Conservation (phyloP, 2,888 invertebrate species). For the Tinea semifulvella region DNA sequence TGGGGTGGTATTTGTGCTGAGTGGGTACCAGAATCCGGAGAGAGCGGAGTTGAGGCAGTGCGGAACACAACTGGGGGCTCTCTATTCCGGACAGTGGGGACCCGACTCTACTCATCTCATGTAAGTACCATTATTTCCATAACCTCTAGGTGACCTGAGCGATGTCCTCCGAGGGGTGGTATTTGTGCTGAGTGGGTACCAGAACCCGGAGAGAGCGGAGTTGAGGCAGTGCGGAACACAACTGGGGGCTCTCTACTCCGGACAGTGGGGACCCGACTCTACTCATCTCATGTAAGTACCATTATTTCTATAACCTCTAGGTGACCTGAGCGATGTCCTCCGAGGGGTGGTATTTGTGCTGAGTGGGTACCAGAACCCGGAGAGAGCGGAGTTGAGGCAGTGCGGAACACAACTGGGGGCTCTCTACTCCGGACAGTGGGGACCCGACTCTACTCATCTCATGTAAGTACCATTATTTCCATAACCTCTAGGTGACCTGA, state of each 20-base stretch:
- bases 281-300: constrained; percentile 86
- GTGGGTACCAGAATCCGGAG: constrained; percentile 87
- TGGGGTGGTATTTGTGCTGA: constrained; percentile 80
- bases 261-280: constrained; percentile 78
- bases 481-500: too few relatives aligned
- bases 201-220: constrained; percentile 78
- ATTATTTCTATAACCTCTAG: too few relatives aligned
- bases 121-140: constrained; percentile 72
- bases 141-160: too few relatives aligned
- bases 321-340: too few relatives aligned
- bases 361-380: constrained; percentile 89
- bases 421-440: constrained; percentile 80
- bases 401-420: constrained; percentile 83
- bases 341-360: constrained; percentile 78
- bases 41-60: constrained; percentile 72
- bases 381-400: constrained; percentile 71
- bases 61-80: constrained; percentile 81
- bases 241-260: constrained; percentile 82
- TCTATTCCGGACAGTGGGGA: constrained; percentile 80
- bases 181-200: constrained; percentile 87
- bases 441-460: constrained; percentile 79
- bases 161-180: constrained; percentile 73
- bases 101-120: constrained; percentile 83
- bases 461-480: constrained; percentile 76
- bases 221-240: constrained; percentile 74